Conservation (phyloP, 2,113 vertebrate species). For the Geococcyx californianus region DNA sequence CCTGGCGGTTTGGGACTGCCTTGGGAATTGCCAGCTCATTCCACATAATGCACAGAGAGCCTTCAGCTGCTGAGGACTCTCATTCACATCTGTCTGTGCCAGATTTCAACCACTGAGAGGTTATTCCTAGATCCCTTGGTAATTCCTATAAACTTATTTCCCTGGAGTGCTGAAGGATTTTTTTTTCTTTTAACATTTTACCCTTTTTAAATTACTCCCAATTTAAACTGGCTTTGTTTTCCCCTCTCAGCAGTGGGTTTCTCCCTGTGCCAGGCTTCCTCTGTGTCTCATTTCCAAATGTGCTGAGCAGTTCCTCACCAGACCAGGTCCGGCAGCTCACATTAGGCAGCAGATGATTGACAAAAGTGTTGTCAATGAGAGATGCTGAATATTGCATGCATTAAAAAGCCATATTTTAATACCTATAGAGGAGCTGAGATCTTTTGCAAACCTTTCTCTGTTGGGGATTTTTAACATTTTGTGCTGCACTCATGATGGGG, state of each 20-base stretch:
- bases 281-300: background rate
- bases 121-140: background rate
- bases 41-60: background rate
- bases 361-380: background rate
- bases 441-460: background rate
- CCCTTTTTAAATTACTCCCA: background rate
- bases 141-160: background rate
- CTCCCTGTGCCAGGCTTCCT: background rate
- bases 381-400: accelerated
- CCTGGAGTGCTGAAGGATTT: background rate
- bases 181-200: background rate
- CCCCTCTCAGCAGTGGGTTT: background rate
- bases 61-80: background rate
- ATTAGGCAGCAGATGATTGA: background rate
- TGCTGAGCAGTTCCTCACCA: background rate
- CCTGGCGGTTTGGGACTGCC: background rate
- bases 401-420: background rate
- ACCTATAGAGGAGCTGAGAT: background rate
- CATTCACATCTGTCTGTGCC: background rate
- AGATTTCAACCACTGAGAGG: background rate
- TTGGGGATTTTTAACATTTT: background rate
- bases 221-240: background rate
- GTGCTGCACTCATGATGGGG: background rate
- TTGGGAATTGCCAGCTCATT: slow-evolving; percentile 19
- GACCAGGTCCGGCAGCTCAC: background rate